Conservation (phyloP, 2,113 vertebrate species). For the Gasterosteus nipponicus region DNA sequence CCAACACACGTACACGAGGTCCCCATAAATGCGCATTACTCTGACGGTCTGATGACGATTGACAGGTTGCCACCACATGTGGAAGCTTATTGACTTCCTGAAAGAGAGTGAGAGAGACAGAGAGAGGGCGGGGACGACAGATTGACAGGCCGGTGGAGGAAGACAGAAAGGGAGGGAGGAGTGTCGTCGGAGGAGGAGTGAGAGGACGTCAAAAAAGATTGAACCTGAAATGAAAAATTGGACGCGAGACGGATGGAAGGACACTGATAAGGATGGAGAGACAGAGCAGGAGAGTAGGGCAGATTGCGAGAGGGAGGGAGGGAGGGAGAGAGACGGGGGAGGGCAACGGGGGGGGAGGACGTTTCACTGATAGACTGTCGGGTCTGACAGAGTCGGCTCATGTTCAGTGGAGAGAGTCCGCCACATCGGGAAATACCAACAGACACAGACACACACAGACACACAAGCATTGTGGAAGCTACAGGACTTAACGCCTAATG, state of each 20-base stretch:
- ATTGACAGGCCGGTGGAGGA: slow-evolving; percentile 61
- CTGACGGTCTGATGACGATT: slow-evolving; percentile 52
- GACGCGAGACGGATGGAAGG: slow-evolving; percentile 72
- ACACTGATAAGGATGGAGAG: slow-evolving; percentile 72
- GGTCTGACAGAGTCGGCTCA: slow-evolving; percentile 72
- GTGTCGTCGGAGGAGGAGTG: slow-evolving; percentile 50
- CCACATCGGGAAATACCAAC: slow-evolving; percentile 57
- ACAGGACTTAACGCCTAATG: slow-evolving; percentile 4
- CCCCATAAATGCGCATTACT: slow-evolving; percentile 44
- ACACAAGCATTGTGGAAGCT: slow-evolving; percentile 21
- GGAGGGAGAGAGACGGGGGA: slow-evolving; percentile 2
- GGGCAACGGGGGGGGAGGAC: slow-evolving; percentile 54
- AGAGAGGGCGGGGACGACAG: slow-evolving; percentile 17
- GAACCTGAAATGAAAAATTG: slow-evolving; percentile 79
- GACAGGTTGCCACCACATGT: slow-evolving; percentile 51
- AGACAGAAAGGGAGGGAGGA: slow-evolving; percentile 58
- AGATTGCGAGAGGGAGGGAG: slow-evolving; percentile 42
- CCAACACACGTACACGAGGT: slow-evolving; percentile 10
- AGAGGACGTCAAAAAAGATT: slow-evolving; percentile 69
- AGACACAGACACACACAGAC: slow-evolving; percentile 30
- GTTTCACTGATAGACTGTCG: slow-evolving; percentile 75
- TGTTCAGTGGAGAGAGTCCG: slow-evolving; percentile 72
- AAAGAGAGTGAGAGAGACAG: slow-evolving; percentile 18
- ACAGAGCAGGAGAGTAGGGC: slow-evolving; percentile 50
- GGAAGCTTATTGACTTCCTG: slow-evolving; percentile 60